Base-by-base conservation (phyloP, 2,888 invertebrate genomes). In the Orchestes rusci region DNA sequence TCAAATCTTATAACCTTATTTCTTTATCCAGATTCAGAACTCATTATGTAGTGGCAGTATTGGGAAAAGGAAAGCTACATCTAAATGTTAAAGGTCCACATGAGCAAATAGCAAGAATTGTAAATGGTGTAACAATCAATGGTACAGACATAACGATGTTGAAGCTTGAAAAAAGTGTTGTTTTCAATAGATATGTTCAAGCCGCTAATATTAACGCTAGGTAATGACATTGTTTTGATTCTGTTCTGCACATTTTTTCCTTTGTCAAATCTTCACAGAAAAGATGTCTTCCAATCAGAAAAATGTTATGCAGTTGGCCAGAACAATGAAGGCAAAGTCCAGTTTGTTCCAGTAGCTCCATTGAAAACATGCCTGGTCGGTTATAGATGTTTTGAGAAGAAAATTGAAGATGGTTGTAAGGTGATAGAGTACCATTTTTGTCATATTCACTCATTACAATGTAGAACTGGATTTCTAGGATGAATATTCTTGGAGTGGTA, bases 61-160 rank as follows among this genome's bases (percentile, higher is more conserved):
- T 87, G 31, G 89, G 89, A n/a, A 76, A 77, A 15, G 75, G 80
- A 12, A 75, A 76, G 59, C 73, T 75, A 0, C 69, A 80, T 48
- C 65, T 73, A 27, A 67, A 73, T 35, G 70, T 77, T 3, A 70
- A 71, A 47, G 80, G 84, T 29, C 79, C 82, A 3, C 75, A 81
- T 59, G 86, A 89, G 61, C 81, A 85, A 70, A 72, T 77, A n/a
- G 69, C 73, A 19, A 67, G 71, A 42, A 72, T 89, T 3, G 74
- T 80, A 51, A 74, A 74, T 19, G 72, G 76, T 3, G 74, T 74
- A 52, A 62, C 64, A 2, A 64, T 86, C 10, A 71, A 74, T 20
- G 68, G 70, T 18, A 77, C 77, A 12, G 76, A 81, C 61, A 73
- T 79, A 0, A 61, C 74, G 3, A 61, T 90, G 16, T 65, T 87